Base-by-base conservation (phyloP, 2,888 invertebrate genomes). In the Drosophila antonietae region DNA sequence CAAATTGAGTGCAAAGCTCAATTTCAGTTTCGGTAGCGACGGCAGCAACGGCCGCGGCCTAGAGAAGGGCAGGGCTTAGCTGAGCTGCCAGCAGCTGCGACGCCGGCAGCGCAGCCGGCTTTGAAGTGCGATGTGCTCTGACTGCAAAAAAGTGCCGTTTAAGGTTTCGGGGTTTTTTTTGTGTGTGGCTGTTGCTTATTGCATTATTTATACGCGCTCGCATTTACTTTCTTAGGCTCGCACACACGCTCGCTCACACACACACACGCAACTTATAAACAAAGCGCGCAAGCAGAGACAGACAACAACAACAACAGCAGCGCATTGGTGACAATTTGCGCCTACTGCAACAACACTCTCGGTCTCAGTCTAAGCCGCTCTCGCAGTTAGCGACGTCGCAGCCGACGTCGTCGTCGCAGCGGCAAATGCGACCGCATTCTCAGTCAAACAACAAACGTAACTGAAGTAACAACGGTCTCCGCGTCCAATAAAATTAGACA, bases 121-220 rank as follows among this genome's bases (percentile, higher is more conserved):
- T 81, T 75, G 70, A 80, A 82, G 73, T 77, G 74, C 60, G 77
- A 77, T 77, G 77, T 83, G 89, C 79, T 80, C 75, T 75, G 89
- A 83, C 88, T 89, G 88, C 89, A 89, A 89, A 88, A 82, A 88
- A 84, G 77, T 81, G 70, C 75, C 84, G 83, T 78, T 83, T 83
- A 81, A 69, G 74, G 77, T 81, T 80, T 88, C 79, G 78, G 78
- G 76, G 66, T 83, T 80, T 72, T 81, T 79, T 77, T 39, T 28
- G 28, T 28, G 33, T 7, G 68, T 79, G 59, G 69, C 64, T 64
- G 44, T 71, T 72, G 73, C 79, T 76, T 74, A 83, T 80, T 83
- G 83, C 88, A 84, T 90, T 88, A 89, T 82, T 85, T 53, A 39
- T 89, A 83, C 81, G 74, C 73, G 62, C 52, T 63, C 75, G 63